Evolutionary conservation across 2,888 invertebrate genomes (phyloP), one percentile per base, ranked within the genome.

Genomic region (Acanthosepion pharaonis): DNA sequence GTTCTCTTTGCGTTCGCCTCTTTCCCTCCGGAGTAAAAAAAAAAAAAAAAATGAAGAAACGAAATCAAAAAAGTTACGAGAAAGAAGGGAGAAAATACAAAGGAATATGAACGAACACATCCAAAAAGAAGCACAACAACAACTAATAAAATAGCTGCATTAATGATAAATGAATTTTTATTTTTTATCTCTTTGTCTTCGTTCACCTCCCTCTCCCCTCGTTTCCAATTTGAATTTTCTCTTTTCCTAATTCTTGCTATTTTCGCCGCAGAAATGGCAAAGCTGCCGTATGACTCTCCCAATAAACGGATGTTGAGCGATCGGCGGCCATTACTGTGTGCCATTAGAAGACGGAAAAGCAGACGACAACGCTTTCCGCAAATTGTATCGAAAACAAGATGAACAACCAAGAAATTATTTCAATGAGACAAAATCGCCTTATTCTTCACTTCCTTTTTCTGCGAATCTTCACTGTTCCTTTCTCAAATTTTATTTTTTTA

Each of bases 281-380:
- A 78, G 78, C 28, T 78, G 9, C 78, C 9, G 28, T 8, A 28
- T 78, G 78, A 78, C 28, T 78, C n/a, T 28, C 78, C n/a, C 78
- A 55, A 11, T 55, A 55, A 55, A 55, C 55, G 78, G 78, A 78
- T 78, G 78, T 78, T 78, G 78, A 78, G n/a, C 78, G n/a, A 28
- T 78, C n/a, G n/a, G 78, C 78, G 78, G 78, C 78, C 78, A 78
- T 78, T 78, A 78, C 28, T n/a, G 28, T 11, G 9, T 8, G 78
- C n/a, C 78, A 78, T 78, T 78, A 78, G n/a, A 78, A 78, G n/a
- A 78, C 78, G 78, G 78, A 78, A 78, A 78, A 78, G 78, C 78
- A 78, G 78, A 78, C 78, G 78, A 78, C 78, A 78, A 78, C n/a
- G 8, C 78, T 78, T 78, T 78, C 78, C 78, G 78, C 78, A 78